phyloP scores from a whole-genome alignment of 2,113 vertebrate species.

The Pelvicachromis taeniatus region DNA sequence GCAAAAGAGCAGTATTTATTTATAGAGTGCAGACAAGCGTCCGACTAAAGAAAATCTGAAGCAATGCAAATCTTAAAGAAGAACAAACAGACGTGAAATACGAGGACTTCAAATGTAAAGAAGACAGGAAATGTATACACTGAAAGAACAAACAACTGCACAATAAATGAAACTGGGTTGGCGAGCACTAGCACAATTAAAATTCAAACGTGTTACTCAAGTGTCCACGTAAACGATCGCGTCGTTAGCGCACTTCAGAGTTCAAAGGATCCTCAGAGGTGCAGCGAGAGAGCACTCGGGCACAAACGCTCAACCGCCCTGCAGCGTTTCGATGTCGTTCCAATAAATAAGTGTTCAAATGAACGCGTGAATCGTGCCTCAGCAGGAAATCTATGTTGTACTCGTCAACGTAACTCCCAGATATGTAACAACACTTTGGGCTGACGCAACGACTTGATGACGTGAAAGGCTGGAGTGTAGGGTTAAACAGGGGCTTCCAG shows the following conservation, averaged over 20 bases:
- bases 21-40: neutral
- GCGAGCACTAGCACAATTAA: neutral
- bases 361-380: fast-evolving
- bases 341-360: neutral
- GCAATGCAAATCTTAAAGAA: neutral
- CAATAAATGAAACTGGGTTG: neutral
- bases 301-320: neutral
- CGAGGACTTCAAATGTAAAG: neutral
- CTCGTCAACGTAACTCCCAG: neutral
- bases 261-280: neutral
- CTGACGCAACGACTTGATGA: neutral
- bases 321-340: fast-evolving
- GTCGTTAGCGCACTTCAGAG: neutral
- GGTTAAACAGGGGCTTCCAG: neutral
- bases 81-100: neutral
- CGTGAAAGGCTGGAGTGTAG: neutral
- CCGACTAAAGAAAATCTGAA: neutral
- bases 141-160: neutral
- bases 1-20: neutral
- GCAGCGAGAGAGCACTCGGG: neutral
- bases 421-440: neutral
- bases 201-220: neutral
- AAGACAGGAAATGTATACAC: neutral
- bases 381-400: neutral
- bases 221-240: neutral